Percentiles rank a stretch among this genome's conserved stretches.
Conservation (phyloP, 1,140 invertebrate genomes). For the Schlechtendalia chinensis region DNA sequence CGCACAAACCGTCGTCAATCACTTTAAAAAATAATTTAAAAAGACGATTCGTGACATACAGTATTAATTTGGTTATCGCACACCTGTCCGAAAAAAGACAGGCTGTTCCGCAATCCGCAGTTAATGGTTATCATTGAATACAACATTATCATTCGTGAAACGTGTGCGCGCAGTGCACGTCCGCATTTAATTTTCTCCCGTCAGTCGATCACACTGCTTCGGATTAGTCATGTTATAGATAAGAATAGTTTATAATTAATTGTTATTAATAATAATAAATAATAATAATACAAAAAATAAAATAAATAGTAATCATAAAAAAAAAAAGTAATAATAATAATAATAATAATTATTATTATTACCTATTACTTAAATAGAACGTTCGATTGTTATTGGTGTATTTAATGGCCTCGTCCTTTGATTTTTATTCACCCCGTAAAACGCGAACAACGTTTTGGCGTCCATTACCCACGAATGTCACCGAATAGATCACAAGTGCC, state of each 20-base stretch:
- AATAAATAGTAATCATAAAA: conserved; percentile 19
- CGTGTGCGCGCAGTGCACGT: background rate
- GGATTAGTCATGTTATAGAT: conserved; percentile 32
- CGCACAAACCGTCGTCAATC: no score
- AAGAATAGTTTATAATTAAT: conserved; percentile 41
- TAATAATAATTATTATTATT: background rate
- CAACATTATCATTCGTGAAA: background rate
- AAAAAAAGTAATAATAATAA: conserved; percentile 27
- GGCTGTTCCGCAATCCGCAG: no score
- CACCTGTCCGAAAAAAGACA: no score
- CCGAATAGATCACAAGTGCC: background rate
- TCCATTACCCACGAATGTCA: conserved; percentile 32
- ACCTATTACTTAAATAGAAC: conserved; percentile 39
- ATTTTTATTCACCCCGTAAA: conserved; percentile 4
- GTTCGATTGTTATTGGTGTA: conserved; percentile 18
- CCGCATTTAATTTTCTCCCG: background rate
- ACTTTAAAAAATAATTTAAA: no score
- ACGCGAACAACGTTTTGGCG: conserved; percentile 17
- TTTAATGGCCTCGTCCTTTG: conserved; percentile 47
- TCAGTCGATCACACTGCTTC: background rate
- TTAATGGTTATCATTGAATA: no score
- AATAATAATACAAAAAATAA: conserved; percentile 38
- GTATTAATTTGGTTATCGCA: no score
- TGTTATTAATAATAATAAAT: conserved; percentile 48
- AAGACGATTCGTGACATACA: no score